phyloP scores from a whole-genome alignment of 2,113 vertebrate species.

The Phalacrocorax carbo region DNA sequence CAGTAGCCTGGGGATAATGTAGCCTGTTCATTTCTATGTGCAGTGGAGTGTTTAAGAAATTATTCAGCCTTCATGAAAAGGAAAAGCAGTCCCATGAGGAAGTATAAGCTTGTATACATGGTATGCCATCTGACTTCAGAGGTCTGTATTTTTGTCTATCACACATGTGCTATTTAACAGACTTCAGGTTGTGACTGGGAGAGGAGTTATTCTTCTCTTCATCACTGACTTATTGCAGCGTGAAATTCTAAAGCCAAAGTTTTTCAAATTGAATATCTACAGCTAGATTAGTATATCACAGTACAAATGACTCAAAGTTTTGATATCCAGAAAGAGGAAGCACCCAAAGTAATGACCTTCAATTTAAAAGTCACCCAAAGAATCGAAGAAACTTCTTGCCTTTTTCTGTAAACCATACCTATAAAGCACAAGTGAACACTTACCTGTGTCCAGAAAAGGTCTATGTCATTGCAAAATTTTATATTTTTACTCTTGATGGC shows the following conservation, averaged over 20 bases:
- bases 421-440: neutral
- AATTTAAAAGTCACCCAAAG: neutral
- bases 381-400: neutral
- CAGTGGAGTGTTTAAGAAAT: neutral
- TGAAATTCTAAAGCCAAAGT: neutral
- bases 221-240: neutral
- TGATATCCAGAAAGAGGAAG: neutral
- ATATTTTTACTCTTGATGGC: neutral
- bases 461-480: neutral
- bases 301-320: neutral
- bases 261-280: neutral
- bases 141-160: neutral
- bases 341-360: neutral
- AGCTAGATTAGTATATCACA: neutral
- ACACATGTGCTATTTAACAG: neutral
- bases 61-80: neutral
- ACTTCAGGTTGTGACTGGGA: neutral
- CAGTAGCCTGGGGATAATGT: neutral
- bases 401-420: neutral
- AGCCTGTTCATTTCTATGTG: neutral
- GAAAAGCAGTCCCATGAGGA: neutral
- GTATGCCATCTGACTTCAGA: neutral
- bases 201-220: neutral
- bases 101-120: neutral
- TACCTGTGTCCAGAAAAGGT: neutral